Conservation (phyloP, 2,113 vertebrate species). For the Camelus dromedarius region DNA sequence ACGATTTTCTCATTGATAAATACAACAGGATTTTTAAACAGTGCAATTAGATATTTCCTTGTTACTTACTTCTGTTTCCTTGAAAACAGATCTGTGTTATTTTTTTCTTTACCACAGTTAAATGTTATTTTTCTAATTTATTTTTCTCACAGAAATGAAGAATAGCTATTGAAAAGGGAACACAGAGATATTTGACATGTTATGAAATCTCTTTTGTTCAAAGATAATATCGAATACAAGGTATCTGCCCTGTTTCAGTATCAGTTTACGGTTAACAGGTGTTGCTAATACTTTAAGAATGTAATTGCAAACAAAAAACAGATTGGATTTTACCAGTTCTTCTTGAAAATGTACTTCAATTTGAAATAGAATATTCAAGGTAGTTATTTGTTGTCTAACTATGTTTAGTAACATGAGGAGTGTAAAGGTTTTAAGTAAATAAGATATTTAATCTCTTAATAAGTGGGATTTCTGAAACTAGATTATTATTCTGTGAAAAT, state of each 20-base stretch:
- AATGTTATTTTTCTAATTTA: not conserved
- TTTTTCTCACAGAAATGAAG: not conserved
- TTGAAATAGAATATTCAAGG: conserved; percentile 37
- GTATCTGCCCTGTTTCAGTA: not conserved
- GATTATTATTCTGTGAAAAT: not conserved
- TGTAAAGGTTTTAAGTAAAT: not conserved
- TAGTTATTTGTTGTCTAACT: not conserved
- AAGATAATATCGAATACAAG: not conserved
- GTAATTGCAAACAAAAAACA: not conserved
- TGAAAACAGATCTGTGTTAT: not conserved
- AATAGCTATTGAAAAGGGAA: not conserved
- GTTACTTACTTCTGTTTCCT: not conserved
- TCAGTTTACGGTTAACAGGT: not conserved
- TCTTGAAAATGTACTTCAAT: not conserved
- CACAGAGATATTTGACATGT: not conserved
- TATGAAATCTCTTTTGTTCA: not conserved
- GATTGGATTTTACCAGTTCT: not conserved
- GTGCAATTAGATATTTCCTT: not conserved
- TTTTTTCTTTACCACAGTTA: not conserved
- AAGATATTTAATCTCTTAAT: conserved; percentile 13
- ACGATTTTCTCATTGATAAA: not conserved
- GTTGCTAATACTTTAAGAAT: not conserved
- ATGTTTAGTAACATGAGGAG: not conserved
- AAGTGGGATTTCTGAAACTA: not conserved
- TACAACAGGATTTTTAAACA: not conserved